Evolutionary conservation across 2,888 invertebrate genomes (phyloP).

Genomic region (Caenorhabditis sp.): DNA sequence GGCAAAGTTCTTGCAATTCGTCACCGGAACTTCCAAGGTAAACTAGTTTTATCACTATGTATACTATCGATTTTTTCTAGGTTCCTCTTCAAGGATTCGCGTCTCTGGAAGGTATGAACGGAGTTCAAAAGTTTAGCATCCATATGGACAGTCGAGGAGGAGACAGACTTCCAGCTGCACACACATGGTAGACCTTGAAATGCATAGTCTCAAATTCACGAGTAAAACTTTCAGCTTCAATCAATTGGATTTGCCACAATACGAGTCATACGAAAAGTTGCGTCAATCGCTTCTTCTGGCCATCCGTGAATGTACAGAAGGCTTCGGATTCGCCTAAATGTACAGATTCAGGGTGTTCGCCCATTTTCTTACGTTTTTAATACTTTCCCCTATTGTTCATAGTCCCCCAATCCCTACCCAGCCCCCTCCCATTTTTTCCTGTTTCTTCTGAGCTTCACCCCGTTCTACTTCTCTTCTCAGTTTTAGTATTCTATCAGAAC

Average conservation of each 20-base stretch:
- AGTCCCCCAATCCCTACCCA: constrained; percentile 1
- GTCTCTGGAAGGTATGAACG: constrained; percentile 93
- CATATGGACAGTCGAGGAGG: constrained; percentile 90
- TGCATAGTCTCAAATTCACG: not conserved
- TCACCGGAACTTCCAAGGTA: constrained; percentile 94
- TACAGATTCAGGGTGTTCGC: not conserved
- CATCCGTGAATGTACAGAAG: constrained; percentile 94
- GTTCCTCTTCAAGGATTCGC: constrained; percentile 89
- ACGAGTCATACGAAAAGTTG: constrained; percentile 93
- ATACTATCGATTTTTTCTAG: constrained; percentile 83
- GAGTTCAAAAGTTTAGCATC: constrained; percentile 94
- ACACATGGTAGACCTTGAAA: constrained; percentile 89
- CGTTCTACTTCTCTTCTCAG: not conserved
- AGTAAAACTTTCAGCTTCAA: constrained; percentile 88
- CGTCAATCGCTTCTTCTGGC: constrained; percentile 91
- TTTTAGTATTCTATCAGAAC: not conserved
- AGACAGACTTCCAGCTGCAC: constrained; percentile 92
- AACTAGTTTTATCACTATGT: not conserved
- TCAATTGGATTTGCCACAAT: constrained; percentile 93
- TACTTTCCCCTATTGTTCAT: constrained; percentile 28
- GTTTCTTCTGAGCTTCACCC: constrained; percentile 35
- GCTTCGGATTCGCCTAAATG: constrained; percentile 91
- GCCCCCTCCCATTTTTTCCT: not conserved
- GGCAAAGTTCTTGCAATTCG: constrained; percentile 94
- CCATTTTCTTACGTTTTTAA: constrained; percentile 23